phyloP scores from a whole-genome alignment of 2,113 vertebrate genomes.

The Ibidorhyncha struthersii region DNA sequence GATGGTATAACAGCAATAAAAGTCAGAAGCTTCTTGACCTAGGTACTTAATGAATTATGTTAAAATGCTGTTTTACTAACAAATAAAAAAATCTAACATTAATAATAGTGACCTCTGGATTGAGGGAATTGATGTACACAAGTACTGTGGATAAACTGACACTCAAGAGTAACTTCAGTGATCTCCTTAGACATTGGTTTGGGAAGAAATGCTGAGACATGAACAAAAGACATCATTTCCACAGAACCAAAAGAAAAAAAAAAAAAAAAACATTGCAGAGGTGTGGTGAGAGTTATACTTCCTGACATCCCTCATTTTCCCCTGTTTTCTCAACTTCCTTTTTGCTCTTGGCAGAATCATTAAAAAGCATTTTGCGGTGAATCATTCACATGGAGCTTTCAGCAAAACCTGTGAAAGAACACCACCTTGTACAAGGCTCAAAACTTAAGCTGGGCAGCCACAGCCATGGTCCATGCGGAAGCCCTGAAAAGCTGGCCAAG shows the following conservation, averaged over 20 bases:
- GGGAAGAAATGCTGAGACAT: not conserved
- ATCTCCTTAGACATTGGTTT: not conserved
- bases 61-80: not conserved
- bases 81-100: not conserved
- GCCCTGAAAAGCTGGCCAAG: not conserved
- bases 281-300: not conserved
- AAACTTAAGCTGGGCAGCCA: not conserved
- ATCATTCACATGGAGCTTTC: not conserved
- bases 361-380: not conserved
- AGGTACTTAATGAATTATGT: not conserved
- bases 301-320: not conserved
- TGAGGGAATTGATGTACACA: not conserved
- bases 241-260: not conserved
- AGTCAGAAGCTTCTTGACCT: not conserved
- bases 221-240: not conserved
- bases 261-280: not conserved
- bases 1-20: not conserved
- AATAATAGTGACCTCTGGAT: not conserved
- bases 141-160: not conserved
- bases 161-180: not conserved
- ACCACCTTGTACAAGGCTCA: not conserved
- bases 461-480: not conserved
- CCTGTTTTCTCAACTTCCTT: not conserved
- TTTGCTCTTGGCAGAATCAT: not conserved
- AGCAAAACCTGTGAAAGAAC: not conserved